A percentile compares a stretch with the other conserved stretches of the same genome.
These are phyloP conservation scores for Drosophila formosana DNA, from an alignment of 2,888 invertebrate genomes.

Conservation along the genomic window DNA sequence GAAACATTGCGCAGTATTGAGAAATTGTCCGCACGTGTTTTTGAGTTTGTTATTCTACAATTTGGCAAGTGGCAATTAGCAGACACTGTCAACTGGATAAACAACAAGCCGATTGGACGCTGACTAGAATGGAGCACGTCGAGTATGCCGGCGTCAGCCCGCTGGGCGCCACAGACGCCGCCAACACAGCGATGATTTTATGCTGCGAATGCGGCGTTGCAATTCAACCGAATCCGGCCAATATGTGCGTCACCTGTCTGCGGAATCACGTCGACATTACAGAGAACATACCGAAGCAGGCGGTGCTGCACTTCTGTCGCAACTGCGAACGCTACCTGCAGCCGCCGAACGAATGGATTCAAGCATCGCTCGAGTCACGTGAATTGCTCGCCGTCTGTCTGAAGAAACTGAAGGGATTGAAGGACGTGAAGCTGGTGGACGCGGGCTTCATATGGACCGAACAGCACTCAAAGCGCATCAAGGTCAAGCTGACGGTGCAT, in stretches of 20 bases:
- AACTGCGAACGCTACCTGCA: constrained; percentile 98
- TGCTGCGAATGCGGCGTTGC: constrained; percentile 97
- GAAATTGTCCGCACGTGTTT: constrained; percentile 23
- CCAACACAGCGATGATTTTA: constrained; percentile 83
- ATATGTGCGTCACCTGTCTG: constrained; percentile 98
- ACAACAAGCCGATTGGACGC: background rate
- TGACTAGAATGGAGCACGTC: constrained; percentile 57
- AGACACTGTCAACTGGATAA: background rate
- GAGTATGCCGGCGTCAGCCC: constrained; percentile 45
- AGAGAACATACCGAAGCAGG: constrained; percentile 97
- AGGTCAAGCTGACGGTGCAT: constrained; percentile 97
- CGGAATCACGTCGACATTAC: constrained; percentile 97
- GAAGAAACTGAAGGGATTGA: constrained; percentile 95
- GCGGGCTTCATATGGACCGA: constrained; percentile 99
- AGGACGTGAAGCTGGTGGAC: constrained; percentile 95
- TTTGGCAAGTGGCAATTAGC: constrained; percentile 15
- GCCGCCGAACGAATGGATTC: constrained; percentile 95
- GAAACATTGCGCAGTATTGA: constrained; percentile 14
- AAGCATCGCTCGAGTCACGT: constrained; percentile 94
- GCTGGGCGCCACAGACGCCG: constrained; percentile 39
- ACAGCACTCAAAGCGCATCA: constrained; percentile 98
- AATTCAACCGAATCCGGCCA: constrained; percentile 98
- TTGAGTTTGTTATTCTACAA: constrained; percentile 20
- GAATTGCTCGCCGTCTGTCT: constrained; percentile 96
- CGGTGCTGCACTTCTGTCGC: constrained; percentile 94